Evolutionary conservation across 1,140 invertebrate genomes (phyloP).

Genomic region (Drosophila pachea): DNA sequence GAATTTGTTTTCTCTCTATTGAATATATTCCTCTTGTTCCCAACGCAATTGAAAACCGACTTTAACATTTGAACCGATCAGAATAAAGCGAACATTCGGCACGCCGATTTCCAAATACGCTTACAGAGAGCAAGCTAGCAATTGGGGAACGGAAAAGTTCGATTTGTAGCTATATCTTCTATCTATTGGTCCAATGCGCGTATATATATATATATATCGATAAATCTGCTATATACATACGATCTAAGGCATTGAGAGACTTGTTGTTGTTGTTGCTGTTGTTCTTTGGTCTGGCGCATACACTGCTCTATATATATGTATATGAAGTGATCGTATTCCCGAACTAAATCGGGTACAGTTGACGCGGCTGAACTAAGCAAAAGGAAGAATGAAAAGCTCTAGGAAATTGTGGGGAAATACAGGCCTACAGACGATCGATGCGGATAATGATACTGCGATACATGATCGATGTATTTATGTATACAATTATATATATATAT

Average conservation of each 20-base stretch:
- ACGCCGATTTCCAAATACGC: background rate
- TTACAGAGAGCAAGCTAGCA: constrained; percentile 8
- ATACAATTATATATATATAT: background rate
- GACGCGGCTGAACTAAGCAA: no score
- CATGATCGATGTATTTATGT: no score
- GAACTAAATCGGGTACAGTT: no score
- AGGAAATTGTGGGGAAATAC: no score
- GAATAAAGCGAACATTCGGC: background rate
- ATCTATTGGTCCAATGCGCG: constrained; percentile 1
- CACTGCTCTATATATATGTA: no score
- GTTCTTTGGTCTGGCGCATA: background rate
- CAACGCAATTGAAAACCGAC: constrained; percentile 64
- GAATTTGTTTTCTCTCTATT: constrained; percentile 22
- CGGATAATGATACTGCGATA: no score
- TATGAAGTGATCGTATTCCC: no score
- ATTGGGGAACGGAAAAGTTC: background rate
- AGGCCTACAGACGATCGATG: no score
- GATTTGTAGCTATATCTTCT: background rate
- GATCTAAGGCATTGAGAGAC: constrained; percentile 8
- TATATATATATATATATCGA: constrained; percentile 4
- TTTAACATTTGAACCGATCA: background rate
- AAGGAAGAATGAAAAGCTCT: no score
- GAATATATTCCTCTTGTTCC: constrained; percentile 56
- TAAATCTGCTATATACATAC: constrained; percentile 7
- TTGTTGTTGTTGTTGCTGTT: background rate